Conservation (phyloP, 2,113 vertebrate genomes). For the Myiopsitta monachus region DNA sequence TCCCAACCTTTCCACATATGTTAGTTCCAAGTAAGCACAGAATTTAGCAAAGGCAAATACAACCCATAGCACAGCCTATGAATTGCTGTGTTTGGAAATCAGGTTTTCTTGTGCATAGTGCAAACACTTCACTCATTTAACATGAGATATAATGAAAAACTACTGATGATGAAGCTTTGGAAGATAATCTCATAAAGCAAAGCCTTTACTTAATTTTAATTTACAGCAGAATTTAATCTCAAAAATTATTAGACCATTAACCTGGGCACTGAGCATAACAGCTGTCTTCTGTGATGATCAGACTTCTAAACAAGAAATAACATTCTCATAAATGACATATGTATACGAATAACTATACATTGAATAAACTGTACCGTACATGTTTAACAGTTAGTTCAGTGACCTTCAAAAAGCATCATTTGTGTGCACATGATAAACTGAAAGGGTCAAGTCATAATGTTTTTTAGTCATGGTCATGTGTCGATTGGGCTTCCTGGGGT, state of each 20-base stretch:
- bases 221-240: background rate
- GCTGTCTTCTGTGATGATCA: background rate
- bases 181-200: background rate
- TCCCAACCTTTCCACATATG: rapidly evolving
- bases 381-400: background rate
- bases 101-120: background rate
- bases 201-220: background rate
- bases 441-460: background rate
- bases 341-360: background rate
- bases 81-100: background rate
- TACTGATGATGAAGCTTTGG: background rate
- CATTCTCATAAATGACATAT: background rate
- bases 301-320: background rate
- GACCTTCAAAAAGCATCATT: background rate
- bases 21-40: background rate
- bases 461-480: background rate
- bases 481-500: background rate
- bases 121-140: background rate
- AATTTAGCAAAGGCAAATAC: background rate
- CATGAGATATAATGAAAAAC: background rate
- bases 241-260: background rate
- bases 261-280: background rate
- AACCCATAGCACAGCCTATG: background rate
- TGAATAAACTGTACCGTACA: background rate
- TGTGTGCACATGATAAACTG: background rate